phyloP scores from a whole-genome alignment of 2,888 invertebrate genomes.

The Erebia aethiops region DNA sequence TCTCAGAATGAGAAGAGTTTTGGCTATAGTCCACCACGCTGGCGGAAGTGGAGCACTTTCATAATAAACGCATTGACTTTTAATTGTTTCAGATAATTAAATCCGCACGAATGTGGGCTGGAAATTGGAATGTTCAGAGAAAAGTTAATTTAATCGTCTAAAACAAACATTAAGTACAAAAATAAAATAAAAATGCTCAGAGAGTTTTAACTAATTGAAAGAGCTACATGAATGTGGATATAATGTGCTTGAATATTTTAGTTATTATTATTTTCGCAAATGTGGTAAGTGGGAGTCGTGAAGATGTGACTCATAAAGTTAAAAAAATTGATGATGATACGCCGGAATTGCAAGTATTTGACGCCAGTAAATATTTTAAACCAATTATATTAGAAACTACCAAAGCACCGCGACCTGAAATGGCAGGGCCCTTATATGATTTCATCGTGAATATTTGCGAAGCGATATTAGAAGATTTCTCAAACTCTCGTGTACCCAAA shows the following conservation, averaged over 20 bases:
- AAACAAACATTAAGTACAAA: neutral
- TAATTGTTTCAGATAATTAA: constrained; percentile 36
- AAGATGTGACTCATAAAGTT: constrained; percentile 22
- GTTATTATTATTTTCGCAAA: neutral
- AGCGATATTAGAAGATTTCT: constrained; percentile 51
- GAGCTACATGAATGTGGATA: neutral
- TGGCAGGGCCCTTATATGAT: constrained; percentile 56
- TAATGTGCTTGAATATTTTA: constrained; percentile 9
- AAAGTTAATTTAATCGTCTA: constrained; percentile 29
- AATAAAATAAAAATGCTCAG: neutral
- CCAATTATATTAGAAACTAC: constrained; percentile 31
- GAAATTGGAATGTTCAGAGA: constrained; percentile 32
- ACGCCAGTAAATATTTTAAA: constrained; percentile 25
- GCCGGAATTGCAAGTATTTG: constrained; percentile 15
- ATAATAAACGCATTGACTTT: constrained; percentile 6
- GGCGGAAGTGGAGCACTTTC: no score
- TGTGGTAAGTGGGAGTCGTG: constrained; percentile 14
- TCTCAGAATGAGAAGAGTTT: no score
- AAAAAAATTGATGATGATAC: constrained; percentile 11
- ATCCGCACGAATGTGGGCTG: constrained; percentile 17
- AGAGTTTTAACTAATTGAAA: neutral
- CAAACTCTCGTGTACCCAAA: constrained; percentile 42
- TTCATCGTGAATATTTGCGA: constrained; percentile 59
- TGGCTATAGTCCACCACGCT: no score
- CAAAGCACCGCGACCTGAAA: constrained; percentile 28